These are phyloP conservation scores for Zaprionus ornatus DNA, from an alignment of 1,140 invertebrate genomes.

Conservation along the genomic window DNA sequence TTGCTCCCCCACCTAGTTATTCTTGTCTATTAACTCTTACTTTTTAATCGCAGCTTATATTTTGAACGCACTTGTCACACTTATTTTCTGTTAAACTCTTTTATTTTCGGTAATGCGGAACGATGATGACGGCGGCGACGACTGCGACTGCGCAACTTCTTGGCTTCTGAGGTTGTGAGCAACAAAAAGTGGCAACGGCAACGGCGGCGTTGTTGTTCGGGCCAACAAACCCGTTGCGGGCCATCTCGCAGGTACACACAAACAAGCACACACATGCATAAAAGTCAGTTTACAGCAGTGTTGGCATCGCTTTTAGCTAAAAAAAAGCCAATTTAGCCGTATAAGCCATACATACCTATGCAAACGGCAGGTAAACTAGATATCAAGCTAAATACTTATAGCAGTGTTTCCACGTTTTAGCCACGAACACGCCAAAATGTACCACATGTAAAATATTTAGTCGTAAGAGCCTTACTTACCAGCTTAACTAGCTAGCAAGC, in stretches of 20 bases:
- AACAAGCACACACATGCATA: not conserved
- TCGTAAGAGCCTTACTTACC: not conserved
- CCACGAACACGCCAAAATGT: not conserved
- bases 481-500: not conserved
- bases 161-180: conserved; percentile 53
- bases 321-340: not conserved
- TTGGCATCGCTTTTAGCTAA: not conserved
- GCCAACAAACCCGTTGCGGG: conserved; percentile 57
- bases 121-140: not conserved
- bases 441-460: not conserved
- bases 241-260: conserved; percentile 26
- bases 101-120: not conserved
- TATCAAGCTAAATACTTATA: not conserved
- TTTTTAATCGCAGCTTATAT: conserved; percentile 56
- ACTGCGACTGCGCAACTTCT: conserved; percentile 52
- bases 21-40: conserved; percentile 49
- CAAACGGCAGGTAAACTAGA: not conserved
- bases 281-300: not conserved
- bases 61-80: conserved; percentile 37
- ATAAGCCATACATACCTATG: not conserved
- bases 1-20: not conserved
- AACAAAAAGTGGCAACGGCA: conserved; percentile 24
- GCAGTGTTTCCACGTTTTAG: not conserved
- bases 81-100: not conserved
- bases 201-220: conserved; percentile 16